These are phyloP conservation scores for Microctonus hyperodae DNA, from an alignment of 2,888 invertebrate species.

Conservation along the genomic window DNA sequence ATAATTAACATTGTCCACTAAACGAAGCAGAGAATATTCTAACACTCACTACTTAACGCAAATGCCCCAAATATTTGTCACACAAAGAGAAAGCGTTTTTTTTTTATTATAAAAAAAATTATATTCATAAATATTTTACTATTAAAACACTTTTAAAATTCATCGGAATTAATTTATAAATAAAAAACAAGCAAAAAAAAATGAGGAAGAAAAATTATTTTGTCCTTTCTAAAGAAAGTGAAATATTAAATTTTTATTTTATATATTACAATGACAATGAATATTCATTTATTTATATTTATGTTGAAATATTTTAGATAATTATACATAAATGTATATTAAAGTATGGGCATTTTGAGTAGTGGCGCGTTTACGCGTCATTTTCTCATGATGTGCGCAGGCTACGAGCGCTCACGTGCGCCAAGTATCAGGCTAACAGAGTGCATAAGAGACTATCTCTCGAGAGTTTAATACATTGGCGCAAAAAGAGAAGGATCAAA, in stretches of 20 bases:
- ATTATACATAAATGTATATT: background rate
- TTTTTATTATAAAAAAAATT: conserved; percentile 2
- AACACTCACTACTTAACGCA: too few relatives aligned
- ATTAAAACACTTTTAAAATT: too few relatives aligned
- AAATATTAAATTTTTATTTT: too few relatives aligned
- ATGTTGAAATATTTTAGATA: too few relatives aligned
- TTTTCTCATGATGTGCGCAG: conserved; percentile 41
- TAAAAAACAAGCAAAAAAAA: too few relatives aligned
- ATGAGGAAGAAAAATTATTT: too few relatives aligned
- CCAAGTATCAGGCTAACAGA: conserved; percentile 46
- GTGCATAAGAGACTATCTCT: conserved; percentile 24
- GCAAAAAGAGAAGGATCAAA: background rate
- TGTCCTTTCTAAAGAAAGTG: too few relatives aligned
- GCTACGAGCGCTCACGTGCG: conserved; percentile 44
- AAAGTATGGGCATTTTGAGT: background rate
- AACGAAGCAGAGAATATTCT: background rate
- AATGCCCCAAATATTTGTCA: too few relatives aligned
- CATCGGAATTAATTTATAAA: too few relatives aligned
- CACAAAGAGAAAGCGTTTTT: conserved; percentile 29
- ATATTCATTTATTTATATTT: too few relatives aligned
- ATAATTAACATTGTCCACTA: conserved; percentile 10
- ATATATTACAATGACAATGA: too few relatives aligned
- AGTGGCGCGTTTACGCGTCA: conserved; percentile 20
- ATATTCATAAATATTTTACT: too few relatives aligned
- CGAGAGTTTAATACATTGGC: background rate